Percentiles rank a stretch among this genome's conserved stretches.
Conservation (phyloP, 2,113 vertebrate species). For the Anhinga rufa region DNA sequence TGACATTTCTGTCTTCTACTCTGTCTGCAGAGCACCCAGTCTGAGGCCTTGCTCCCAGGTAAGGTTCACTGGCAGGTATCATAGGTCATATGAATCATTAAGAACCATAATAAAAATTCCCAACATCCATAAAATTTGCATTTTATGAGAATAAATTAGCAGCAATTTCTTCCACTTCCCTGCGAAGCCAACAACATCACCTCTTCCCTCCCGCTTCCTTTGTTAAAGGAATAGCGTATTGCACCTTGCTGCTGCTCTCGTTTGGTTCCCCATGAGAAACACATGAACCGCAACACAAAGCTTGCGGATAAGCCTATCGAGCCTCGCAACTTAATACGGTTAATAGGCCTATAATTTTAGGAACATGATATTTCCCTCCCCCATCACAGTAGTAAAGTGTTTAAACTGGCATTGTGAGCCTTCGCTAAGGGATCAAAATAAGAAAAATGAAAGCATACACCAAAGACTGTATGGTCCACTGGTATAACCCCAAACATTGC, state of each 20-base stretch:
- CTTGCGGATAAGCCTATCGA: not conserved
- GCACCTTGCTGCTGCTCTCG: not conserved
- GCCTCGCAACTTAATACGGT: not conserved
- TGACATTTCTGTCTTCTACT: constrained; percentile 33
- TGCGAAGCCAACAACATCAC: not conserved
- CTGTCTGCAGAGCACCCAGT: not conserved
- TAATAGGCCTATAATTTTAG: not conserved
- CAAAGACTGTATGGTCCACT: not conserved
- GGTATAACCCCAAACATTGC: not conserved
- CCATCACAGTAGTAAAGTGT: not conserved
- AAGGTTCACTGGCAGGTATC: not conserved
- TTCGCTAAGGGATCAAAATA: not conserved
- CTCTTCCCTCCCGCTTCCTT: not conserved
- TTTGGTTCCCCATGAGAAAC: not conserved
- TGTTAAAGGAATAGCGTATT: not conserved
- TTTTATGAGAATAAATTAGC: not conserved
- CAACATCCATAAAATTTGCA: not conserved
- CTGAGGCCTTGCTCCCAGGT: not conserved
- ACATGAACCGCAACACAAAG: not conserved
- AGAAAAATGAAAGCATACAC: not conserved
- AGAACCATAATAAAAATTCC: not conserved
- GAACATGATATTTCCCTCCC: not conserved
- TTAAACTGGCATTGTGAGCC: not conserved
- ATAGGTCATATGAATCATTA: not conserved
- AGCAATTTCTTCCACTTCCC: not conserved